These are phyloP conservation scores for Candidula unifasciata DNA, from an alignment of 2,888 invertebrate species.

Conservation along the genomic window DNA sequence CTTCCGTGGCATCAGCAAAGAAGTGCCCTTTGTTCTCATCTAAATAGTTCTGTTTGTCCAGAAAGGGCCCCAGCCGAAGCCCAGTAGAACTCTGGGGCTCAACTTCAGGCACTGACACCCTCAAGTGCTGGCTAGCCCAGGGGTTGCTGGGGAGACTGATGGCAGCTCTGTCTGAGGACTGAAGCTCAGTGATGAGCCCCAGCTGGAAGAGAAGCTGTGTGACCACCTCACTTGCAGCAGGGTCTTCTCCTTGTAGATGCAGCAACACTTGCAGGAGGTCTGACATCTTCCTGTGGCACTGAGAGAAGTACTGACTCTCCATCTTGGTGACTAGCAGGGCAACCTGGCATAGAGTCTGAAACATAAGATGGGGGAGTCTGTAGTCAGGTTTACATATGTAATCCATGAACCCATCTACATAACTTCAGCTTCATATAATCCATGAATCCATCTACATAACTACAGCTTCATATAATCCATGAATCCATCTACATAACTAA, in stretches of 20 bases:
- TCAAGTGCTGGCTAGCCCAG: conserved; percentile 57
- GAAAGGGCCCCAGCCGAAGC: conserved; percentile 62
- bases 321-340: conserved; percentile 67
- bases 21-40: conserved; percentile 66
- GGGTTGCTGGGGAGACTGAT: conserved; percentile 58
- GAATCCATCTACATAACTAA: too few relatives aligned
- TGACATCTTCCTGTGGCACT: conserved; percentile 64
- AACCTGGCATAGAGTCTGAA: conserved; percentile 64
- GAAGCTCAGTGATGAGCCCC: conserved; percentile 59
- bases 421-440: too few relatives aligned
- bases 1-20: conserved; percentile 62
- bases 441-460: too few relatives aligned
- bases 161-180: conserved; percentile 54
- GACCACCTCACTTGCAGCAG: conserved; percentile 54
- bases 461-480: too few relatives aligned
- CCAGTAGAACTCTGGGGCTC: conserved; percentile 53
- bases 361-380: background rate
- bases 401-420: too few relatives aligned
- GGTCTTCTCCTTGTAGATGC: conserved; percentile 55
- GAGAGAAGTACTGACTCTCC: conserved; percentile 67
- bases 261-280: conserved; percentile 62
- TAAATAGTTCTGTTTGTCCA: conserved; percentile 67
- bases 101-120: conserved; percentile 55
- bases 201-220: conserved; percentile 63
- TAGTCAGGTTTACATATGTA: too few relatives aligned